Evolutionary conservation across 2,888 invertebrate genomes (phyloP), one percentile per base, ranked within the genome.

Genomic region (Oxystoma pomonae): DNA sequence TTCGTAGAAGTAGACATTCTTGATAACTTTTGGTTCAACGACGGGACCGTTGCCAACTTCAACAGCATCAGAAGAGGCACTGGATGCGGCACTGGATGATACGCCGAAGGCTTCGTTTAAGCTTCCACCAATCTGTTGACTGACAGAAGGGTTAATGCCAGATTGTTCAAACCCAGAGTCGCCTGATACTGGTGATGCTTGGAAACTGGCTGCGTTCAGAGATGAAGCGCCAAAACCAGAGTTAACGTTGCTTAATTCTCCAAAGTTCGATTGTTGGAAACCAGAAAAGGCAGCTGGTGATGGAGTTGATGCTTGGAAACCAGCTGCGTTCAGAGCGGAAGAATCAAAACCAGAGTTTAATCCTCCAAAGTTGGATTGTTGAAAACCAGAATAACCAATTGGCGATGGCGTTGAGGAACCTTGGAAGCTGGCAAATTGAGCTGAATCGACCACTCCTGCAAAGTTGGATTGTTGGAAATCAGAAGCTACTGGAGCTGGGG

Each of bases 1-100:
- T 22, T 60, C 60, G 55, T 57, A 64, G 58, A 64, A 64, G 58
- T 64, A 64, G n/a, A 64, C 20, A 55, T 51, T 52, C 51, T 50
- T 61, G 61, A 56, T 17, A 16, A 53, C 53, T 53, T 53, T 16
- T 5, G 66, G 66, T 35, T 62, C 63, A 53, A 63, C 65, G 19
- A 65, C 64, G 55, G 64, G 58, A 9, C 50, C 20, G 49, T 59
- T 18, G 20, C 57, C 20, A 60, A 59, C 53, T 53, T 9, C 16
- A 2, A 16, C 49, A 12, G 12, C n/a, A 16, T 53, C 19, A 12
- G 35, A 3, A 5, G 53, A 53, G 7, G 53, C 53, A 17, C 53
- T 16, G 3, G 19, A 53, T 16, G n/a, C 53, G 12, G 22, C 5
- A 16, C n/a, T 53, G n/a, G n/a, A n/a, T 19, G 53, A 53, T 19